A percentile compares a stretch with the other conserved stretches of the same genome.
Evolutionary conservation across 1,140 invertebrate species (phyloP).

Genomic region (Teleogryllus occipitalis): DNA sequence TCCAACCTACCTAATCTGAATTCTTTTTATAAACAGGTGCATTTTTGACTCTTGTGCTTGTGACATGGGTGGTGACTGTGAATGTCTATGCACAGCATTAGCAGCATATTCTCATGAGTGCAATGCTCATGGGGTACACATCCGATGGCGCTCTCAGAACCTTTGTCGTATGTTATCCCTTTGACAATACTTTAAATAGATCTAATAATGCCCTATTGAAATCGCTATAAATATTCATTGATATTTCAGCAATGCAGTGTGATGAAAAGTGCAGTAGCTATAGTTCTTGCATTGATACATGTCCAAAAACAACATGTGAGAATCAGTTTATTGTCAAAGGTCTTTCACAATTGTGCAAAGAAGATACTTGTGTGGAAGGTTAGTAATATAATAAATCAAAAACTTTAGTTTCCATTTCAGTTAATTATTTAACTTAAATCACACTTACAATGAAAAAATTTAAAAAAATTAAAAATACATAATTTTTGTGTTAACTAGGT

Average conservation of each 20-base stretch:
- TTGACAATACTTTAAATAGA: neutral
- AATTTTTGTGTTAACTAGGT: conserved; percentile 33
- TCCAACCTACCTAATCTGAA: no score
- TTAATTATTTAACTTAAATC: neutral
- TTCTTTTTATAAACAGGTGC: conserved; percentile 41
- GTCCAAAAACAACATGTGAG: conserved; percentile 74
- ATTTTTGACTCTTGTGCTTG: conserved; percentile 78
- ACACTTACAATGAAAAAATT: no score
- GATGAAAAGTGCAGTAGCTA: conserved; percentile 69
- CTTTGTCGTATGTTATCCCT: conserved; percentile 62
- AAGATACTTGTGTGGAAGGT: conserved; percentile 71
- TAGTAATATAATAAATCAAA: conserved; percentile 13
- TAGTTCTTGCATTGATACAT: conserved; percentile 69
- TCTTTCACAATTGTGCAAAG: conserved; percentile 49
- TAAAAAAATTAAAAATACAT: no score
- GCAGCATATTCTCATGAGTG: conserved; percentile 79
- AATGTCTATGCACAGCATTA: conserved; percentile 79
- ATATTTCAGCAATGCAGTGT: conserved; percentile 70
- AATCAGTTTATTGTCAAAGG: conserved; percentile 54
- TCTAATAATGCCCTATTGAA: neutral
- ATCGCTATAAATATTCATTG: neutral
- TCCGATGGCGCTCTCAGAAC: conserved; percentile 72
- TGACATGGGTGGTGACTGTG: conserved; percentile 80
- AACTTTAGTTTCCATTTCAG: neutral
- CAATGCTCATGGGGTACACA: conserved; percentile 34